A percentile compares a stretch with the other conserved stretches of the same genome.
Conservation (phyloP, 2,888 invertebrate species). For the Hydrotaea diabolus region DNA sequence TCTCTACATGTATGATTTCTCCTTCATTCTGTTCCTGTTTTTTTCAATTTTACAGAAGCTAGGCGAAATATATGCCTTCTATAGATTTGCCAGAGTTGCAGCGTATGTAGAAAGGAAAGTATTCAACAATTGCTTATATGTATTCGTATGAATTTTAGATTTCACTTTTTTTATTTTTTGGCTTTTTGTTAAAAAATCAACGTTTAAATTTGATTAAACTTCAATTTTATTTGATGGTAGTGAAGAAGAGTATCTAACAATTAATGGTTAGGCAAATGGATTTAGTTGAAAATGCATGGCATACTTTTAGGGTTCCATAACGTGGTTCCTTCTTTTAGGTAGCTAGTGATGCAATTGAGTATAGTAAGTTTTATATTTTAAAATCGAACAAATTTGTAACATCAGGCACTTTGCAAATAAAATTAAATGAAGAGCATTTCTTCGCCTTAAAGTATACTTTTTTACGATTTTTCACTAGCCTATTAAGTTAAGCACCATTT, state of each 20-base stretch:
- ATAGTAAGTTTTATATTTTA: too few species aligned
- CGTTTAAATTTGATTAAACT: slow-evolving; percentile 1
- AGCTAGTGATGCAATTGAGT: too few species aligned
- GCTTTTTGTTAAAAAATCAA: neutral
- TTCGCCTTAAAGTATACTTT: too few species aligned
- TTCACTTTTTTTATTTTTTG: neutral
- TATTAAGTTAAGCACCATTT: too few species aligned
- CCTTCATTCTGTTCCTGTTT: neutral
- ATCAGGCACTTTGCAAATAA: too few species aligned
- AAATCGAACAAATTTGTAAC: too few species aligned
- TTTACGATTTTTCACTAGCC: too few species aligned
- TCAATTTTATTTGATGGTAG: neutral
- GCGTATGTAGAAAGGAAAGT: neutral
- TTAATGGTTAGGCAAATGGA: neutral
- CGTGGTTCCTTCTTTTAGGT: too few species aligned
- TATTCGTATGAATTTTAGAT: neutral
- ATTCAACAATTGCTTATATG: neutral
- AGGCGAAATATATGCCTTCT: slow-evolving; percentile 62
- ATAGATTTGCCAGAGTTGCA: slow-evolving; percentile 43
- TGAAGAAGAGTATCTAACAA: neutral
- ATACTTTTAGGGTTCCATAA: neutral
- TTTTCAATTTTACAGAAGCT: slow-evolving; percentile 26
- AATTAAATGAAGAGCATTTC: too few species aligned
- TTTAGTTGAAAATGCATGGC: neutral
- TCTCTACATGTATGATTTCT: neutral